phyloP scores from a whole-genome alignment of 2,888 invertebrate genomes.

The Clusia tigrina region DNA sequence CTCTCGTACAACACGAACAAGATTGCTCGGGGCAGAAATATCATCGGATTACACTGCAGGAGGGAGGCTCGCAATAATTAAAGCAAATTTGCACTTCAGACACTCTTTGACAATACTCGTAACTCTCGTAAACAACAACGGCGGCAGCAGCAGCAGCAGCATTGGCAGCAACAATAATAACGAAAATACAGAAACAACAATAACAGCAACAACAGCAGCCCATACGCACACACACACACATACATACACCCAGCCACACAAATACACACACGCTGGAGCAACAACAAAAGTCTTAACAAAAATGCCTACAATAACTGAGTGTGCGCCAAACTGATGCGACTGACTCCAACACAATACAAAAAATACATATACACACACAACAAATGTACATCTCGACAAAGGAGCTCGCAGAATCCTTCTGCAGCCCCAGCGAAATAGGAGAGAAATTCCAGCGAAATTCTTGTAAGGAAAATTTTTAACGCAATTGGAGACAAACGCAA shows the following conservation, averaged over 20 bases:
- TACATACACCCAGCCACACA: no score
- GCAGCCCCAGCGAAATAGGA: slow-evolving; percentile 35
- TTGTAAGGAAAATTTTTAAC: slow-evolving; percentile 45
- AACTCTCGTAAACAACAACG: slow-evolving; percentile 19
- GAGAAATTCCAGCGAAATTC: slow-evolving; percentile 28
- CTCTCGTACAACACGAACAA: no score
- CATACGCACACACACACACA: no score
- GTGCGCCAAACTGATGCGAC: slow-evolving; percentile 10
- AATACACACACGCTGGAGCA: no score
- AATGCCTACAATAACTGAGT: slow-evolving; percentile 25
- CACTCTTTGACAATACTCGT: slow-evolving; percentile 46
- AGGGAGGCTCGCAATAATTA: slow-evolving; percentile 51
- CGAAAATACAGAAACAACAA: not conserved
- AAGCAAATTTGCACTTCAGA: slow-evolving; percentile 63
- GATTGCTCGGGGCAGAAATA: not conserved
- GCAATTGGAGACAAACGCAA: slow-evolving; percentile 51
- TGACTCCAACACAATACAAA: not conserved
- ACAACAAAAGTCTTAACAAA: slow-evolving; percentile 5
- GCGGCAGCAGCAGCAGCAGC: slow-evolving; percentile 20
- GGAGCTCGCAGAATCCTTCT: slow-evolving; percentile 27
- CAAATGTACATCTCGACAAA: slow-evolving; percentile 21
- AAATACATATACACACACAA: slow-evolving; percentile 28
- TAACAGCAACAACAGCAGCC: slow-evolving; percentile 1
- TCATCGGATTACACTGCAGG: slow-evolving; percentile 6
- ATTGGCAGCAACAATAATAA: slow-evolving; percentile 18